These are phyloP conservation scores for Acanthurus leucopareius DNA, from an alignment of 2,797 vertebrate genomes.

Conservation along the genomic window DNA sequence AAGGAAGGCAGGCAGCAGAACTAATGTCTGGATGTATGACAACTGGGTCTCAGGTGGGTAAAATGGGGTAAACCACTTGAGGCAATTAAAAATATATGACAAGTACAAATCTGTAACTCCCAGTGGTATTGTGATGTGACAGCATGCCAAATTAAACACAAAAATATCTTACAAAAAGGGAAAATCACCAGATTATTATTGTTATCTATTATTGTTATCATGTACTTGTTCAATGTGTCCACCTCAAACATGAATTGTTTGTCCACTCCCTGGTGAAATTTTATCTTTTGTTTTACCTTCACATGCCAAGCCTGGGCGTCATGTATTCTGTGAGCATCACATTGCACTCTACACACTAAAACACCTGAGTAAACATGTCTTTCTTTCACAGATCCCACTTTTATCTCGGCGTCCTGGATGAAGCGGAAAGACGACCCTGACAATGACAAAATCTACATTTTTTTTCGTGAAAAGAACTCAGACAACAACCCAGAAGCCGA, in stretches of 20 bases:
- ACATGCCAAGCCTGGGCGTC: not conserved
- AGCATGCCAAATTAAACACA: not conserved
- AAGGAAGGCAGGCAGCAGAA: conserved; percentile 76
- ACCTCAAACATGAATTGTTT: not conserved
- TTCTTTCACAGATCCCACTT: conserved; percentile 81
- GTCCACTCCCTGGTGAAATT: not conserved
- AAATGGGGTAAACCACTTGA: not conserved
- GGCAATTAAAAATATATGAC: not conserved
- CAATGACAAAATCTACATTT: conserved; percentile 88
- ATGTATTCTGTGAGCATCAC: not conserved
- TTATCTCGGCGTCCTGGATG: conserved; percentile 82
- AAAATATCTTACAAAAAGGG: not conserved
- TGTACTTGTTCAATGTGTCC: no score
- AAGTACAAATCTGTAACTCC: not conserved
- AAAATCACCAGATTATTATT: not conserved
- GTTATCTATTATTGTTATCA: no score
- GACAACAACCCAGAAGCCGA: conserved; percentile 84
- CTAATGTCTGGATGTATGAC: conserved; percentile 83
- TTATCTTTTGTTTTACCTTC: not conserved
- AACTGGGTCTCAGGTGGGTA: conserved; percentile 83
- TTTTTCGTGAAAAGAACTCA: conserved; percentile 86
- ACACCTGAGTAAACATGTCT: not conserved
- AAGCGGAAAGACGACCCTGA: conserved; percentile 67
- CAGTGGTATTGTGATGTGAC: not conserved
- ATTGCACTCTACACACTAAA: not conserved